Percentiles rank a stretch among this genome's conserved stretches.
Conservation (phyloP, 2,888 invertebrate species). For the Cephalotes varians region DNA sequence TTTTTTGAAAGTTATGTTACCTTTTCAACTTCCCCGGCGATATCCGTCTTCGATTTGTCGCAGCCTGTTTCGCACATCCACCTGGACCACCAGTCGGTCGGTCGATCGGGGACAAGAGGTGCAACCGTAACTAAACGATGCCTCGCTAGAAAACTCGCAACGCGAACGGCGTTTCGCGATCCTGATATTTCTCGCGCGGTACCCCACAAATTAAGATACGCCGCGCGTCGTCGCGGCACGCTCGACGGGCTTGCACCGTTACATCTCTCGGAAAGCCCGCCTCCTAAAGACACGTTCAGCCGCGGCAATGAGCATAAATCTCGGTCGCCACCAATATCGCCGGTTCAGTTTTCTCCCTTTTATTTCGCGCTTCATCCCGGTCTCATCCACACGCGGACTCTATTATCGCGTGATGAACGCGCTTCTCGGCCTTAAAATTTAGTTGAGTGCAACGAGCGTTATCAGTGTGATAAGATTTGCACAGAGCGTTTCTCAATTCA, state of each 20-base stretch:
- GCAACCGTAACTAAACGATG: neutral
- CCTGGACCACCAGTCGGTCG: neutral
- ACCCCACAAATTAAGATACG: slow-evolving; percentile 43
- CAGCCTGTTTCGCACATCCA: neutral
- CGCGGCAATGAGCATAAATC: slow-evolving; percentile 41
- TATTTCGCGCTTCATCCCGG: neutral
- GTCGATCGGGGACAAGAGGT: neutral
- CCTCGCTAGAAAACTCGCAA: neutral
- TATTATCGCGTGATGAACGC: neutral
- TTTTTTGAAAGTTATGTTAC: neutral
- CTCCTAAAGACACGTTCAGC: slow-evolving; percentile 2
- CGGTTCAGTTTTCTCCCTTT: neutral
- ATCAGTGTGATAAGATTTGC: neutral
- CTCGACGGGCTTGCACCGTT: slow-evolving; percentile 23
- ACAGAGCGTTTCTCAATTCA: too few relatives aligned
- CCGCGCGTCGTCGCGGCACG: slow-evolving; percentile 5
- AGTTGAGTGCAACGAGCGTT: neutral
- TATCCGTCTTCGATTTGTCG: neutral
- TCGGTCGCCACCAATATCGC: slow-evolving; percentile 23
- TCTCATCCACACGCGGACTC: neutral
- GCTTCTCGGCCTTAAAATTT: neutral
- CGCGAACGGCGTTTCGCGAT: slow-evolving; percentile 1
- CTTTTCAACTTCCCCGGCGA: neutral
- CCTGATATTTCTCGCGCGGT: slow-evolving; percentile 34
- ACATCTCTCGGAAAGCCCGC: slow-evolving; percentile 18